Base-by-base conservation (phyloP, 2,888 invertebrate genomes). In the Tortrix viridana region DNA sequence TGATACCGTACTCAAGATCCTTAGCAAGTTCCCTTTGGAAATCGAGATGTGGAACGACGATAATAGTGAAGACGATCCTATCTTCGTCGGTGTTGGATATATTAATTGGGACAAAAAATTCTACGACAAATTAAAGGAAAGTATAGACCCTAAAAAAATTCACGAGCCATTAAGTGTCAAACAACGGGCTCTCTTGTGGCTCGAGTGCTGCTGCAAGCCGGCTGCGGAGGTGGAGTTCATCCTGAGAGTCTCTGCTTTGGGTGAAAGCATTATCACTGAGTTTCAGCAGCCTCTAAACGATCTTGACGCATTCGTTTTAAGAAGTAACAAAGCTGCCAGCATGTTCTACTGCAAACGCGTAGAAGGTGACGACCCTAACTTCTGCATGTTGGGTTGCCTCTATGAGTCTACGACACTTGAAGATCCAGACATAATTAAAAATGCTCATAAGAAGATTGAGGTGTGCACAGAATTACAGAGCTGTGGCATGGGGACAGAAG, bases 51-150 rank as follows among this genome's bases (percentile, higher is more conserved):
- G 86, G 82, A 88, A 90, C 20, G 92, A 92, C 55, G 88, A 89
- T 56, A 82, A 82, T 56, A 79, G 80, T 1, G 87, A 88, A 75
- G 72, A 75, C 0, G 75, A 85, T 32, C 9, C 9, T 60, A 85
- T 85, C 69, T 91, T 85, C 67, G 85, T 93, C 18, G 93, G 93
- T 14, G 72, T 82, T 2, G 87, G 86, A 1, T 76, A 69, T 5
- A 85, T 93, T 79, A 65, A 77, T 3, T 94, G 93, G 93, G 82
- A 88, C 26, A 84, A 84, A 1, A 71, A 87, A 37, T 93, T 93
- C 71, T 85, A 77, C 64, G 85, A 88, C 41, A 91, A 93, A 90
- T 72, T 94, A 1, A 90, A 87, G 74, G 79, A 90, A 73, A 77
- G 88, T 58, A 58, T 85, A 68, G 70, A 89, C 69, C 65, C 89